Evolutionary conservation across 64 coral and sea anemone genomes (phyloP).

Genomic region (Porites australiensis): DNA sequence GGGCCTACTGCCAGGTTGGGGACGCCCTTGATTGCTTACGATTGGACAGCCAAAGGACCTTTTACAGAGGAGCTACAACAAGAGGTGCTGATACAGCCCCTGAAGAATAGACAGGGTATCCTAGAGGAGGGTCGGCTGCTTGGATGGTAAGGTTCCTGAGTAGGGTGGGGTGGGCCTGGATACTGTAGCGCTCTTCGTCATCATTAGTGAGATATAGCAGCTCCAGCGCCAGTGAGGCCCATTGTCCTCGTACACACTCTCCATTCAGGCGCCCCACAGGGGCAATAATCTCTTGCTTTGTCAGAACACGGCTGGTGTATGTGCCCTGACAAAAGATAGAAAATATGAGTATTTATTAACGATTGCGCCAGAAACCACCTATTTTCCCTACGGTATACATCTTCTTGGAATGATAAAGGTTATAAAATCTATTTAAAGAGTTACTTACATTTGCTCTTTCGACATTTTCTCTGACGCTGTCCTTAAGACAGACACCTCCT

Average conservation of each 20-base stretch:
- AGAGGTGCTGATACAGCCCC: conserved; percentile 57
- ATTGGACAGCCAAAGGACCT: too few relatives aligned
- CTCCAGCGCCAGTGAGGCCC: conserved; percentile 92
- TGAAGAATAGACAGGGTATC: conserved; percentile 92
- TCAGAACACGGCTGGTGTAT: conserved; percentile 94
- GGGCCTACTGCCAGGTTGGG: too few relatives aligned
- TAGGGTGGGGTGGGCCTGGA: conserved; percentile 95
- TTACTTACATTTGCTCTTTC: too few relatives aligned
- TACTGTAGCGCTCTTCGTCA: conserved; percentile 97
- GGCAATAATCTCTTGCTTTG: conserved; percentile 81
- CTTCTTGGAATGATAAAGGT: too few relatives aligned
- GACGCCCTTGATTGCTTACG: too few relatives aligned
- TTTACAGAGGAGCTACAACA: background rate
- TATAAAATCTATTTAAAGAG: too few relatives aligned
- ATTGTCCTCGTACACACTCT: conserved; percentile 91
- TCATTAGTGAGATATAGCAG: conserved; percentile 97
- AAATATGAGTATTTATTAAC: background rate
- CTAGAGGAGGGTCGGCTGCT: conserved; percentile 92
- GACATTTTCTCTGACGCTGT: too few relatives aligned
- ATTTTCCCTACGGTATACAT: too few relatives aligned
- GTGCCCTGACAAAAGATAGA: conserved; percentile 64
- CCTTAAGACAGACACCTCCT: too few relatives aligned
- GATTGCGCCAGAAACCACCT: too few relatives aligned
- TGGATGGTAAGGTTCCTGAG: conserved; percentile 96
- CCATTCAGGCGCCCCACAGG: conserved; percentile 82